Conservation (phyloP, 2,888 invertebrate genomes). For the Rutpela maculata region DNA sequence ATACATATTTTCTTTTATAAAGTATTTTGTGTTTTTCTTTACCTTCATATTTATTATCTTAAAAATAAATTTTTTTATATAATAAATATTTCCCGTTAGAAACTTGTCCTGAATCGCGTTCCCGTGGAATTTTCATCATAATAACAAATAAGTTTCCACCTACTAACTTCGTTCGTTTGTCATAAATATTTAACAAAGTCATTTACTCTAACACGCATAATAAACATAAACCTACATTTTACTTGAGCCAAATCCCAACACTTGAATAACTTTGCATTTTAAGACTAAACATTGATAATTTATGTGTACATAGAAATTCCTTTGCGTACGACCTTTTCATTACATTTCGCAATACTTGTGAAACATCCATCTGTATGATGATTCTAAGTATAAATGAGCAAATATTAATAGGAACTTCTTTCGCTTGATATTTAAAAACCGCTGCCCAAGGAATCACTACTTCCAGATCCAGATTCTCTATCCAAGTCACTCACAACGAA, state of each 20-base stretch:
- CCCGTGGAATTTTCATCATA: neutral
- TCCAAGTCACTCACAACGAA: too few relatives aligned
- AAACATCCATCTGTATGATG: neutral
- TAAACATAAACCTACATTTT: slow-evolving; percentile 25
- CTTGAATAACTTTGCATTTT: slow-evolving; percentile 12
- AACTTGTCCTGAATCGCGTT: neutral
- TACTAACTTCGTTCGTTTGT: slow-evolving; percentile 13
- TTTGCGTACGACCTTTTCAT: slow-evolving; percentile 3
- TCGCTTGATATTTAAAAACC: neutral
- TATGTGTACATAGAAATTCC: slow-evolving; percentile 12
- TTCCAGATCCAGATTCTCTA: too few relatives aligned
- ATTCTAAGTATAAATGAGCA: neutral
- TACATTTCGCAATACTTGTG: slow-evolving; percentile 16
- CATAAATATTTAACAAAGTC: slow-evolving; percentile 15
- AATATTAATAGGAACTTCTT: neutral
- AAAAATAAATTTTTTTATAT: too few relatives aligned
- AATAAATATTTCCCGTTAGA: neutral
- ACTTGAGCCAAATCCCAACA: neutral
- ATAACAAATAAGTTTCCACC: neutral
- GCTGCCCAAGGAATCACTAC: too few relatives aligned
- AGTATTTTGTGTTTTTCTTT: too few relatives aligned
- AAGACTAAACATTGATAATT: slow-evolving; percentile 20
- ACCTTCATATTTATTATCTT: too few relatives aligned
- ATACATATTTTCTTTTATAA: too few relatives aligned
- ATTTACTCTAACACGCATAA: slow-evolving; percentile 13